Evolutionary conservation across 2,888 invertebrate species (phyloP), one percentile per base, ranked within the genome.

Genomic region (Stenichneumon culpator): DNA sequence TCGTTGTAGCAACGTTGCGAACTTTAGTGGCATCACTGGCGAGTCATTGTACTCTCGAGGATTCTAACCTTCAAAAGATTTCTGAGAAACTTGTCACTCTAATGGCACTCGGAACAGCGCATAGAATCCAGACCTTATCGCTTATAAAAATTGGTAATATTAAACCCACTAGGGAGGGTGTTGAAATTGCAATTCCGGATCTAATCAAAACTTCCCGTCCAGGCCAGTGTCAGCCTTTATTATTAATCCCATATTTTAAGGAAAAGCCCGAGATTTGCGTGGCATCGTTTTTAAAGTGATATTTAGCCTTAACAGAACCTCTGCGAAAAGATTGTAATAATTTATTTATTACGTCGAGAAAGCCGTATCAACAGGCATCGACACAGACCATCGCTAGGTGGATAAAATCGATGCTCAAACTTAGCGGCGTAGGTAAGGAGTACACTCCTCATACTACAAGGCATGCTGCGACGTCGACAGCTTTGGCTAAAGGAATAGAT

Each of bases 171-270:
- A 22, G 28, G 7, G 39, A 73, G 14, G 67, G 73, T 0, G 22
- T 81, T n/a, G 60, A 73, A n/a, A 81, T 81, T 11, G 67, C 63
- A 65, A 73, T 80, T 1, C 39, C 80, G 1, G 80, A 81, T 5
- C 14, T 73, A 14, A 65, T 81, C 4, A 73, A 74, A 22, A 73
- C 65, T 3, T 81, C 80, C 9, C 73, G 73, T n/a, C 50, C 36
- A 22, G 75, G 75, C 28, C 28, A 47, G 3, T 54, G 52, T 44
- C 65, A 77, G 44, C 75, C 75, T n/a, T 28, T 54, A n/a, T 4
- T 77, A 16, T 19, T 63, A 22, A n/a, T 65, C 9, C 75, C 22
- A 2, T 77, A 65, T 47, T 77, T 77, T n/a, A 25, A 77, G 14
- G 32, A 77, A 65, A 25, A 44, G n/a, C 52, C 22, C 22, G 54